A percentile compares a stretch with the other conserved stretches of the same genome.
phyloP scores from a whole-genome alignment of 2,888 invertebrate species.

The Pseudeuparius sepicola region DNA sequence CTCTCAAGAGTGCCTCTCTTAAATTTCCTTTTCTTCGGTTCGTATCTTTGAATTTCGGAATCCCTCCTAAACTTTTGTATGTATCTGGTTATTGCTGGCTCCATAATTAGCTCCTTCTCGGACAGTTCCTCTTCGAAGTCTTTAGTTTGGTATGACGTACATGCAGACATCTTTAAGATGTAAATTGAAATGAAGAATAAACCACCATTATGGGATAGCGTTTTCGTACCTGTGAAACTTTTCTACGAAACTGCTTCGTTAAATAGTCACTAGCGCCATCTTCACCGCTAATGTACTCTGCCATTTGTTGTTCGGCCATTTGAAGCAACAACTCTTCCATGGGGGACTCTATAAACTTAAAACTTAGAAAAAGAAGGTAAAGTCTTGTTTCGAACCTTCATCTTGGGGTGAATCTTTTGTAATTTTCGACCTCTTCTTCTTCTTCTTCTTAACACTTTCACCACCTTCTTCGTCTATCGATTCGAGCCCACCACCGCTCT shows the following conservation, averaged over 20 bases:
- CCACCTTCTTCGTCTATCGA: constrained; percentile 13
- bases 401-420: constrained; percentile 13
- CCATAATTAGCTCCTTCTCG: constrained; percentile 19
- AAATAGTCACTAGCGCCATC: constrained; percentile 23
- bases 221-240: constrained; percentile 32
- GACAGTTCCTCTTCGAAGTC: constrained; percentile 22
- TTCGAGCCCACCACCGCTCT: constrained; percentile 6
- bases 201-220: too few species aligned
- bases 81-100: constrained; percentile 20
- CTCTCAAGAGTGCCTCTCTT: constrained; percentile 36
- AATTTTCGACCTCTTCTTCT: constrained; percentile 11
- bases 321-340: constrained; percentile 16
- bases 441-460: constrained; percentile 15
- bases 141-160: constrained; percentile 31
- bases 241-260: constrained; percentile 30
- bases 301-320: constrained; percentile 21
- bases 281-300: constrained; percentile 15
- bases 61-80: constrained; percentile 37
- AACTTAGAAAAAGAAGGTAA: background rate
- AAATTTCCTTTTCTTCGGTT: constrained; percentile 28
- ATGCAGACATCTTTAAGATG: constrained; percentile 28
- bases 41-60: constrained; percentile 31
- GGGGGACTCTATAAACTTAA: constrained; percentile 4
- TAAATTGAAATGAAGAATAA: constrained; percentile 2
- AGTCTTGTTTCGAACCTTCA: constrained; percentile 9